A percentile compares a stretch with the other conserved stretches of the same genome.
phyloP scores from a whole-genome alignment of 1,140 invertebrate species.

The Zeugodacus cucurbitae region DNA sequence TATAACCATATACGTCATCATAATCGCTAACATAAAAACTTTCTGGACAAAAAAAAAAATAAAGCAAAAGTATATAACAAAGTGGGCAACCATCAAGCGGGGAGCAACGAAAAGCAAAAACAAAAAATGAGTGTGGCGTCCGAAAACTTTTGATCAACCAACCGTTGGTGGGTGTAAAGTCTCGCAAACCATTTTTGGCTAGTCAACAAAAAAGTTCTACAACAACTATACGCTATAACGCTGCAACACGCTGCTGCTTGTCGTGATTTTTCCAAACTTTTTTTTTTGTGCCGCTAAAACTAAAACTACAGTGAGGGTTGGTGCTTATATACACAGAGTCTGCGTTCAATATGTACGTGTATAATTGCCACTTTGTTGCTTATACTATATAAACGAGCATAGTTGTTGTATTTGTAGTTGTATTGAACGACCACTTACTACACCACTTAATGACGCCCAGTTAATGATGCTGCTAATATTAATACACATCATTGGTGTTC shows the following conservation, averaged over 20 bases:
- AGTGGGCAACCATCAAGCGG: neutral
- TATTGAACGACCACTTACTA: neutral
- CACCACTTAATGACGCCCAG: neutral
- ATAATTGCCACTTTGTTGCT: neutral
- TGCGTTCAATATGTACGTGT: neutral
- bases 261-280: neutral
- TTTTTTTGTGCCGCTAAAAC: neutral
- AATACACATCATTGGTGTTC: neutral
- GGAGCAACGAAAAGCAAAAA: neutral
- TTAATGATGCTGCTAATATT: constrained; percentile 5
- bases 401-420: neutral
- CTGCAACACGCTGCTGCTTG: neutral
- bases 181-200: neutral
- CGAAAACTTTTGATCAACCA: constrained; percentile 25
- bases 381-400: neutral
- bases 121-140: neutral
- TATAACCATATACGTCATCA: constrained; percentile 14
- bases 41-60: neutral
- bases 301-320: neutral
- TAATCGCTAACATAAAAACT: constrained; percentile 29
- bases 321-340: neutral
- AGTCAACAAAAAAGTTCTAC: constrained; percentile 7
- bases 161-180: neutral
- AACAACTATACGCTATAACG: neutral
- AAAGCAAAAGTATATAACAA: neutral